phyloP scores from a whole-genome alignment of 1,140 invertebrate species.

The Chymomyza costata region DNA sequence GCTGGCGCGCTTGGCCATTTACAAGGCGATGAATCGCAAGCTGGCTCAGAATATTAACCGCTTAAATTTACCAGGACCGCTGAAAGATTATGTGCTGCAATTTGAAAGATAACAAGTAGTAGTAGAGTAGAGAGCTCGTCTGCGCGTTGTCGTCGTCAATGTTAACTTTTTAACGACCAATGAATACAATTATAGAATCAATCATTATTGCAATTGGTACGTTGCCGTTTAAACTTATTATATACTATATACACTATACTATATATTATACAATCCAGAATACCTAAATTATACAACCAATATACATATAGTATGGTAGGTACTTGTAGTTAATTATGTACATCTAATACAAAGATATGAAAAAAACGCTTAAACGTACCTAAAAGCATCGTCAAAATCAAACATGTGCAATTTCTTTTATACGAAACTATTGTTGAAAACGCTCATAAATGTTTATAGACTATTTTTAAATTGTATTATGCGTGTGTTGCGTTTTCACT shows the following conservation, averaged over 20 bases:
- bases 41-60: slow-evolving; percentile 81
- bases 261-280: neutral
- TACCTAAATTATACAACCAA: slow-evolving; percentile 6
- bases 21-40: slow-evolving; percentile 79
- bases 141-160: slow-evolving; percentile 18
- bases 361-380: slow-evolving; percentile 53
- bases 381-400: slow-evolving; percentile 46
- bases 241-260: slow-evolving; percentile 22
- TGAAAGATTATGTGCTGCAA: slow-evolving; percentile 84
- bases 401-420: slow-evolving; percentile 70
- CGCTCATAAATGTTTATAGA: slow-evolving; percentile 44
- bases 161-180: slow-evolving; percentile 46
- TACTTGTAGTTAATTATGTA: slow-evolving; percentile 8
- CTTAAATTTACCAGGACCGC: slow-evolving; percentile 80
- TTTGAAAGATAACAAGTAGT: slow-evolving; percentile 78
- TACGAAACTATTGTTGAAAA: slow-evolving; percentile 55
- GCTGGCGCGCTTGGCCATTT: slow-evolving; percentile 81
- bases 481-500: slow-evolving; percentile 38
- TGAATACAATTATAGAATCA: slow-evolving; percentile 47
- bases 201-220: slow-evolving; percentile 44
- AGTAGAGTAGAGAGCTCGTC: neutral
- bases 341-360: slow-evolving; percentile 12
- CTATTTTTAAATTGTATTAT: slow-evolving; percentile 43
- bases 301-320: slow-evolving; percentile 25
- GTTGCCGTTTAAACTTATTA: slow-evolving; percentile 17